Evolutionary conservation across 2,888 invertebrate species (phyloP).

Genomic region (Scaptomyza flava): DNA sequence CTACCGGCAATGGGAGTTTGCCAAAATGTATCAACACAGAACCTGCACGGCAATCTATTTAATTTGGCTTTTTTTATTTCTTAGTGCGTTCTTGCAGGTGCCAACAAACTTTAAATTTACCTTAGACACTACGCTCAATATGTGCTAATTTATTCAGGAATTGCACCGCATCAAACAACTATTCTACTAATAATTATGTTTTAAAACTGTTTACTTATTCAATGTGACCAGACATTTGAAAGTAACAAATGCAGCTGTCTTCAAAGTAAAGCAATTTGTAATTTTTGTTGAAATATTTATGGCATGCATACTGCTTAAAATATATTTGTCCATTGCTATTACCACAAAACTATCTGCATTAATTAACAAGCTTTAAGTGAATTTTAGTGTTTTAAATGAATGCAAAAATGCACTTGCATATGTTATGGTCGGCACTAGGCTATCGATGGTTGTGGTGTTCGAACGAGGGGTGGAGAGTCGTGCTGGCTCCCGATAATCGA

Average conservation of each 20-base stretch:
- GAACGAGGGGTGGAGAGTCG: too few relatives aligned
- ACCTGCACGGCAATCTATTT: not conserved
- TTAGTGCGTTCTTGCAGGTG: not conserved
- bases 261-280: not conserved
- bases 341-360: too few relatives aligned
- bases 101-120: not conserved
- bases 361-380: too few relatives aligned
- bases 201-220: constrained; percentile 21
- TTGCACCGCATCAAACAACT: constrained; percentile 31
- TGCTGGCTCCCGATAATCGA: too few relatives aligned
- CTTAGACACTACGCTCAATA: not conserved
- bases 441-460: too few relatives aligned
- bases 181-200: not conserved
- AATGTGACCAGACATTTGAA: constrained; percentile 23
- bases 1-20: not conserved
- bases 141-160: not conserved
- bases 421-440: too few relatives aligned
- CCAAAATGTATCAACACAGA: not conserved
- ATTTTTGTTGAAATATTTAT: not conserved
- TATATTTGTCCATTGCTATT: too few relatives aligned
- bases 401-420: too few relatives aligned
- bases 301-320: too few relatives aligned
- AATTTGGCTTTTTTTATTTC: not conserved
- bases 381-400: too few relatives aligned
- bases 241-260: not conserved